phyloP scores from a whole-genome alignment of 1,140 invertebrate species.

The Cyclina sinensis region DNA sequence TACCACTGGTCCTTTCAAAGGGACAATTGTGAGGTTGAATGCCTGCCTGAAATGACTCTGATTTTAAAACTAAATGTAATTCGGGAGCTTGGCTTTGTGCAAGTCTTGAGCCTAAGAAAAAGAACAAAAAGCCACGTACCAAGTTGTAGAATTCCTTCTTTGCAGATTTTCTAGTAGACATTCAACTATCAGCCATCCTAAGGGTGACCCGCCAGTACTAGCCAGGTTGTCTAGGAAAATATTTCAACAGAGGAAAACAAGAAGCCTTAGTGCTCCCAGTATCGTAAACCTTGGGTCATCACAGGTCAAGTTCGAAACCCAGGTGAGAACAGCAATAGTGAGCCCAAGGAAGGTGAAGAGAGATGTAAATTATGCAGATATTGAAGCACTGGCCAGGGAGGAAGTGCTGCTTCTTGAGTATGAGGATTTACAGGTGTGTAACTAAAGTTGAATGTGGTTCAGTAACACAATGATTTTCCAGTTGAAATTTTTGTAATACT shows the following conservation, averaged over 20 bases:
- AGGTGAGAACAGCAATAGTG: constrained; percentile 69
- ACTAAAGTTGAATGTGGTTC: not conserved
- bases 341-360: constrained; percentile 40
- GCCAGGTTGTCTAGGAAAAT: not conserved
- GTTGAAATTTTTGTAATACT: too few relatives aligned
- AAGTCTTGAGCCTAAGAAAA: too few relatives aligned
- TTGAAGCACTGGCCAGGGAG: not conserved
- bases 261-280: constrained; percentile 81
- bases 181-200: constrained; percentile 70
- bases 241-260: constrained; percentile 7
- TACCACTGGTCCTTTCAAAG: too few relatives aligned
- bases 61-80: too few relatives aligned
- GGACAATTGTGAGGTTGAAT: too few relatives aligned
- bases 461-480: too few relatives aligned
- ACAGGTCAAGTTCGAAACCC: constrained; percentile 79
- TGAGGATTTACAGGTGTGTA: not conserved
- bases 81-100: too few relatives aligned
- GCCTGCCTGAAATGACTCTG: too few relatives aligned
- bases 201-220: constrained; percentile 58
- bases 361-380: not conserved
- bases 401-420: not conserved
- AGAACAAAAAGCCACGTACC: too few relatives aligned
- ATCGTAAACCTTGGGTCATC: constrained; percentile 79
- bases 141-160: too few relatives aligned
- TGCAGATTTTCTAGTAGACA: constrained; percentile 73